Conservation (phyloP, 2,113 vertebrate species). For the Falcunculus frontatus region DNA sequence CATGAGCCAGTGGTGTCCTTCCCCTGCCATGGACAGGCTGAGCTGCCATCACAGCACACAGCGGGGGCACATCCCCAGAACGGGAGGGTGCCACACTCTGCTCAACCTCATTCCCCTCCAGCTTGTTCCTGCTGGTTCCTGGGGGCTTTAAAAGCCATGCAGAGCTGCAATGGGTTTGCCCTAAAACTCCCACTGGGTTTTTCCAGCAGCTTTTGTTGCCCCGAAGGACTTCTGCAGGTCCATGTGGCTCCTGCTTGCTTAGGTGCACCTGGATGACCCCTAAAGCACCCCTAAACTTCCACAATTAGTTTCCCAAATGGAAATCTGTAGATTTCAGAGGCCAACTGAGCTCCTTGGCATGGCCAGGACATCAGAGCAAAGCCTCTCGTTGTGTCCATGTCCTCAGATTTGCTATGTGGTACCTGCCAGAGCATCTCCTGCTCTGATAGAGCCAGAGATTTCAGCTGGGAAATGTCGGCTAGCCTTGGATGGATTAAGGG, state of each 20-base stretch:
- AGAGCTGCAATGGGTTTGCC: not conserved
- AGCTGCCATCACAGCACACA: not conserved
- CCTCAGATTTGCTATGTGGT: not conserved
- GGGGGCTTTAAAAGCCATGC: not conserved
- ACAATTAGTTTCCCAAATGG: not conserved
- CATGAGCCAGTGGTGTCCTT: not conserved
- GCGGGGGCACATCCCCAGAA: not conserved
- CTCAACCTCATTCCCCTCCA: not conserved
- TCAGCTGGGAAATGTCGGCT: slow-evolving; percentile 2
- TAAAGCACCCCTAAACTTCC: not conserved
- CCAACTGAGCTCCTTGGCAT: not conserved
- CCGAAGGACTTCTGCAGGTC: not conserved
- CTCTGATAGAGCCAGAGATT: slow-evolving; percentile 5
- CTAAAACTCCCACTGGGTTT: fast-evolving
- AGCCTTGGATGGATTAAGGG: slow-evolving; percentile 9
- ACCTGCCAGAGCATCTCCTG: not conserved
- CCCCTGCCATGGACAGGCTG: not conserved
- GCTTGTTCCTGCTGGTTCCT: not conserved
- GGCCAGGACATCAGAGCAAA: not conserved
- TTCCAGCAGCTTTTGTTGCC: not conserved
- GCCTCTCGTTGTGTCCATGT: not conserved
- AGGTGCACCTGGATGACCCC: not conserved
- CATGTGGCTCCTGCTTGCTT: not conserved
- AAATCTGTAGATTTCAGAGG: not conserved
- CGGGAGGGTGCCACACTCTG: not conserved